Percentiles rank a stretch among this genome's conserved stretches.
These are phyloP conservation scores for Biston stratarius DNA, from an alignment of 2,888 invertebrate genomes.

Conservation along the genomic window DNA sequence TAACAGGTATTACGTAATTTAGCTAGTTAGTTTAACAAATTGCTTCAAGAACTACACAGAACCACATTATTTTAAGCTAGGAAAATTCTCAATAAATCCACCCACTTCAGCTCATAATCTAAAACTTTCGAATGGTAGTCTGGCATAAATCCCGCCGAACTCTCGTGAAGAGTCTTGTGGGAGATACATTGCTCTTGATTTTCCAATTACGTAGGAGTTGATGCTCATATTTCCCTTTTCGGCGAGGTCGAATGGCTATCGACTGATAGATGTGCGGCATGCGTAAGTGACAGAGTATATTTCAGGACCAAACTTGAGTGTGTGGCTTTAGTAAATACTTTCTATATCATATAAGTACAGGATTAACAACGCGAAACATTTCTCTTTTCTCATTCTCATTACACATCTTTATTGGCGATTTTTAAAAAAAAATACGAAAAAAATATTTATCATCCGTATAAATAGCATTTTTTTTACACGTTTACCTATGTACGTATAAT, in stretches of 20 bases:
- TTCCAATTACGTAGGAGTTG: constrained; percentile 77
- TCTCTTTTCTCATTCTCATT: too few species aligned
- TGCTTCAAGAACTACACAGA: constrained; percentile 4
- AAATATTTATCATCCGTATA: too few species aligned
- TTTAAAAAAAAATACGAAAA: too few species aligned
- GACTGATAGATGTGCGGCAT: constrained; percentile 12
- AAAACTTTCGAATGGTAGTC: constrained; percentile 56
- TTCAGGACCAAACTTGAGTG: too few species aligned
- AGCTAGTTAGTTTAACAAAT: constrained; percentile 3
- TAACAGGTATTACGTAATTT: background rate
- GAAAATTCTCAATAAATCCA: constrained; percentile 43
- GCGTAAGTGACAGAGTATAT: background rate
- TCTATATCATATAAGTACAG: background rate
- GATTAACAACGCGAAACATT: too few species aligned
- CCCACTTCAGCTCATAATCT: constrained; percentile 40
- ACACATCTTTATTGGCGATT: too few species aligned
- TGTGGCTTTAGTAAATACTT: background rate
- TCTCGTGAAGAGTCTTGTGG: constrained; percentile 52
- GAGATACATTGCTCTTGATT: constrained; percentile 75
- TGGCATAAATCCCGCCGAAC: constrained; percentile 56
- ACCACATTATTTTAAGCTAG: constrained; percentile 15
- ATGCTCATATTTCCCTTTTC: constrained; percentile 71
- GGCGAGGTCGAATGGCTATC: constrained; percentile 50
- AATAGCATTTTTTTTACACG: too few species aligned
- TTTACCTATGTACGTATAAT: too few species aligned